Conservation (phyloP, 2,113 vertebrate genomes). For the Hippocampus comes region DNA sequence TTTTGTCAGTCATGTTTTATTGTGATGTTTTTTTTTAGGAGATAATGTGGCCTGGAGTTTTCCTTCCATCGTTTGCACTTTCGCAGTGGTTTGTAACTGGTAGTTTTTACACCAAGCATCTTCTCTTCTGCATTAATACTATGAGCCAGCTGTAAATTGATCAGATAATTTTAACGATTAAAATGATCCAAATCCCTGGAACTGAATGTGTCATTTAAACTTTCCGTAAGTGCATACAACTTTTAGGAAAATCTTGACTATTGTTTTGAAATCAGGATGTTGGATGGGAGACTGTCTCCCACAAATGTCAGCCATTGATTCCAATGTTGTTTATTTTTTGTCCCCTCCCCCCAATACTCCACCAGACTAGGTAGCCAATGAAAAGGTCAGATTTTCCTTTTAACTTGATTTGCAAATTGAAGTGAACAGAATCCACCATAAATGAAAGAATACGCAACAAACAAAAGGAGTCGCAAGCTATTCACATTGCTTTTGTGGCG, state of each 20-base stretch:
- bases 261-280: not conserved
- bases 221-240: too few relatives aligned
- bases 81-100: slow-evolving; percentile 42
- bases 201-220: not conserved
- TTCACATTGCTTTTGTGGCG: too few relatives aligned
- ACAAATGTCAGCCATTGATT: too few relatives aligned
- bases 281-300: too few relatives aligned
- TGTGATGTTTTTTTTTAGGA: slow-evolving; percentile 28
- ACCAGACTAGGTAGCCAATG: too few relatives aligned
- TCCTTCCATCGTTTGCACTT: slow-evolving; percentile 39
- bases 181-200: slow-evolving; percentile 32
- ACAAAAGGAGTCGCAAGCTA: too few relatives aligned
- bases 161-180: slow-evolving; percentile 53
- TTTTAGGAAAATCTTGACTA: not conserved
- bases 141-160: slow-evolving; percentile 24
- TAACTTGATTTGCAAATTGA: too few relatives aligned
- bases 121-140: slow-evolving; percentile 26
- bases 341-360: too few relatives aligned
- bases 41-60: slow-evolving; percentile 4
- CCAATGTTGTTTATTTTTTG: too few relatives aligned
- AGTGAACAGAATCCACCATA: too few relatives aligned
- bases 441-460: too few relatives aligned
- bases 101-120: slow-evolving; percentile 21
- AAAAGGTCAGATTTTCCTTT: too few relatives aligned
- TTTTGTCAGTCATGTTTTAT: slow-evolving; percentile 37